Evolutionary conservation across 2,113 vertebrate species (phyloP).

Genomic region (Datnioides undecimradiatus): DNA sequence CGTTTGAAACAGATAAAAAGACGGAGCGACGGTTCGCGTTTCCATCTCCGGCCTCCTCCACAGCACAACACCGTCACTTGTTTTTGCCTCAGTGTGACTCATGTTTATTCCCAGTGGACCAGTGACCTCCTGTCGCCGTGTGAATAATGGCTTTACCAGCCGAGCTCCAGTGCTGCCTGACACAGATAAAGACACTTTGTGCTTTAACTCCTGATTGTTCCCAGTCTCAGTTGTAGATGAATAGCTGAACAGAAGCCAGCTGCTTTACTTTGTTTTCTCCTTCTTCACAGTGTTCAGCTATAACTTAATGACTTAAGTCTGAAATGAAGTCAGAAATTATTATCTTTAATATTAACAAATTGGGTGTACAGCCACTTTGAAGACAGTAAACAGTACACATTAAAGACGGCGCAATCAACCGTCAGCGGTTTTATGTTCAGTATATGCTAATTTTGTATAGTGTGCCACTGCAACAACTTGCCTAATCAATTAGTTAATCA

Average conservation of each 20-base stretch:
- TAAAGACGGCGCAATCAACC: background rate
- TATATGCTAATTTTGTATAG: background rate
- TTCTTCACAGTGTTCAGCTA: background rate
- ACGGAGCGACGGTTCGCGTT: constrained; percentile 5
- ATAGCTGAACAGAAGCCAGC: background rate
- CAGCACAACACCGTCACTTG: constrained; percentile 50
- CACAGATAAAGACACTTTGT: constrained; percentile 40
- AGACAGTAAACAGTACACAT: no score
- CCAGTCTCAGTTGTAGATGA: constrained; percentile 6
- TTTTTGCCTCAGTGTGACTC: constrained; percentile 53
- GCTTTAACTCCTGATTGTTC: background rate
- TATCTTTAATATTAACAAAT: background rate
- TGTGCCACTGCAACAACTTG: background rate
- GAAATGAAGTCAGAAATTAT: background rate
- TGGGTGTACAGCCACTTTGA: background rate
- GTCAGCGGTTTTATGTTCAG: background rate
- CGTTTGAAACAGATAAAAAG: constrained; percentile 35
- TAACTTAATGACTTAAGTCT: background rate
- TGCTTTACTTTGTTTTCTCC: background rate
- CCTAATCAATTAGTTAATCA: background rate
- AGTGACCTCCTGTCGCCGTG: constrained; percentile 49
- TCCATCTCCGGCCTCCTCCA: constrained; percentile 35
- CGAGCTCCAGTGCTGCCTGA: constrained; percentile 25
- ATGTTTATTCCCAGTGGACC: constrained; percentile 58
- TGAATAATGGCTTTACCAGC: constrained; percentile 48